Base-by-base conservation (phyloP, 2,888 invertebrate species). In the Cryptosula pallasiana region DNA sequence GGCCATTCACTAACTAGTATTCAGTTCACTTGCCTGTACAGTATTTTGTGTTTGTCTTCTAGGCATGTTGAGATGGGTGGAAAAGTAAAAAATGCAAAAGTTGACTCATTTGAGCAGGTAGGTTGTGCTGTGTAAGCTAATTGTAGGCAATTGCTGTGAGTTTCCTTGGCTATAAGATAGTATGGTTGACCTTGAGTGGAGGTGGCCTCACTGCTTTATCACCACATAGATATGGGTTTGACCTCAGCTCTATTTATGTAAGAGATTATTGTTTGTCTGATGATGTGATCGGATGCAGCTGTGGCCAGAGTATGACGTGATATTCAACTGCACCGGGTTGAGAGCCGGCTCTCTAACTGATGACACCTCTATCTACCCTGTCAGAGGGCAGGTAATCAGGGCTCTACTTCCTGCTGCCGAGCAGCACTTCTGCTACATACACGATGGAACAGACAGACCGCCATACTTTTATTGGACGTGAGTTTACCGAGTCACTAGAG, bases 311-410 rank as follows among this genome's bases (percentile, higher is more conserved):
- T 87, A 79, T 76, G 83, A 85, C 74, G 76, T 86, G 2, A 81
- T 87, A 25, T 81, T 87, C 27, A 87, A 87, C 77, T 87, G 87
- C 76, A 79, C 81, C n/a, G 87, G 86, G 3, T 74, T 86, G 29
- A 76, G 83, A 20, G 83, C 84, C 25, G 79, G 78, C 32, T 76
- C 82, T 3, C 76, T 87, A 69, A 76, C 83, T 0, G 78, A 81
- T 25, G 87, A 87, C 76, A 78, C 80, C 1, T 75, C 77, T 71
- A 72, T 85, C 55, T 78, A 78, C 57, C 83, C 85, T 9, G 77
- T 83, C 13, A 78, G 82, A 75, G 86, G 86, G 13, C 85, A 86
- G 75, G 78, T 85, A n/a, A 79, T 83, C 27, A 45, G 71, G 9
- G 58, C 29, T 58, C 45, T 13, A 13, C 45, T 45, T 20, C 45